Evolutionary conservation across 2,797 vertebrate species (phyloP), one percentile per base, ranked within the genome.

Genomic region (Cirrhinus mrigala): DNA sequence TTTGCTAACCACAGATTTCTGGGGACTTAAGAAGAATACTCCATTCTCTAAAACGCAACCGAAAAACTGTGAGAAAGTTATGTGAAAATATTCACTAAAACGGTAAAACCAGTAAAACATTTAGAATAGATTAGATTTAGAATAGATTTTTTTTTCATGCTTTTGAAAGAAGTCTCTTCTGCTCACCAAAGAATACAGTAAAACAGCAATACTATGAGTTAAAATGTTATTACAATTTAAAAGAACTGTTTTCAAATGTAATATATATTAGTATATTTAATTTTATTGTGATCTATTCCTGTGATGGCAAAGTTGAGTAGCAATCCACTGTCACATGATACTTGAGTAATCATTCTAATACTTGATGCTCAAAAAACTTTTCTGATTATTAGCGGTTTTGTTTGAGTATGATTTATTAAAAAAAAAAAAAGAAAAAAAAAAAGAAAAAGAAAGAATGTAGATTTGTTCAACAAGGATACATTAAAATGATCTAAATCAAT

Each of bases 1-100:
- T 88, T 87, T 91, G 86, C 86, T 87, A 68, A 77, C 79, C 85
- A 83, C 84, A 84, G 82, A 83, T 37, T 88, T 87, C 87, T 70
- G 54, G 62, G 56, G 68, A 76, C 83, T 82, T 18, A 80, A 60
- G 74, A 79, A 37, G 88, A 70, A 83, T 87, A 90, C 86, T 89
- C 73, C 69, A 83, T 81, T 81, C 60, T 71, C 74, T 87, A 50
- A 27, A 87, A 90, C 81, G 58, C 44, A 76, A 74, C 15, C 3
- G 12, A 71, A 52, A 52, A 18, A 20, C 18, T 33, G 29, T 54
- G 74, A 37, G 29, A 75, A 56, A 33, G 2, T 7, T n/a, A 1
- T 37, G 9, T 18, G 18, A 4, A 37, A 18, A 75, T 54, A 27
- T 54, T 54, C 44, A n/a, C 56, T 58, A n/a, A n/a, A n/a, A n/a